Base-by-base conservation (phyloP, 2,113 vertebrate species). In the Antechinus flavipes region DNA sequence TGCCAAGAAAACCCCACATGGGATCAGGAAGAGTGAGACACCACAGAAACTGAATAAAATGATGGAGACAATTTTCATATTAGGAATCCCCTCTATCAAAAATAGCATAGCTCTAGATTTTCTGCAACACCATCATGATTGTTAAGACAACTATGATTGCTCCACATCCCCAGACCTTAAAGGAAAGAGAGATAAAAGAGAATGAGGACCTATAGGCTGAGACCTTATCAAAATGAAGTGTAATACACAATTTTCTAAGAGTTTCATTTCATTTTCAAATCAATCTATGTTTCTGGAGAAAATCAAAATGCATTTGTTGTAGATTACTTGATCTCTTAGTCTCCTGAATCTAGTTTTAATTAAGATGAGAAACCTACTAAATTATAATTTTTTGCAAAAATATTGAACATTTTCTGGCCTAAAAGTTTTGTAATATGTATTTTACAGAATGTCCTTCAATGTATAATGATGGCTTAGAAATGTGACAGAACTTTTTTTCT, bases 241-340 rank as follows among this genome's bases (percentile, higher is more conserved):
- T 14, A 42, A 2, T 76, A 16, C 61, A 76, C 35, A 19, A 0
- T 16, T 22, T 76, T 76, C 35, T 76, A 16, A 76, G 35, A n/a
- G 35, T 12, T 92, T 52, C 53, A 61, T 16, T 93, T 90, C 95
- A 9, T 53, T 84, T 84, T 96, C 93, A 68, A 93, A 55, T 91
- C 93, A 92, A 24, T 54, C 1, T 3, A 0, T 58, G 7, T 91
- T 95, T 93, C 56, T 19, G 12, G 68, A 91, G n/a, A 90, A 94
- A 76, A 93, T 52, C 42, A 89, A 1, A 94, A 94, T 24, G 90
- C 84, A 52, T 50, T 0, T 92, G 0, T 93, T 93, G 46, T 19
- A 58, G 8, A 56, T 61, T n/a, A 8, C 25, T 26, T 93, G 8
- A 91, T 58, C 92, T 25, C 46, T 25, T 30, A 91, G 2, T 90